Base-by-base conservation (phyloP, 2,797 vertebrate species). In the Siniperca scherzeri region DNA sequence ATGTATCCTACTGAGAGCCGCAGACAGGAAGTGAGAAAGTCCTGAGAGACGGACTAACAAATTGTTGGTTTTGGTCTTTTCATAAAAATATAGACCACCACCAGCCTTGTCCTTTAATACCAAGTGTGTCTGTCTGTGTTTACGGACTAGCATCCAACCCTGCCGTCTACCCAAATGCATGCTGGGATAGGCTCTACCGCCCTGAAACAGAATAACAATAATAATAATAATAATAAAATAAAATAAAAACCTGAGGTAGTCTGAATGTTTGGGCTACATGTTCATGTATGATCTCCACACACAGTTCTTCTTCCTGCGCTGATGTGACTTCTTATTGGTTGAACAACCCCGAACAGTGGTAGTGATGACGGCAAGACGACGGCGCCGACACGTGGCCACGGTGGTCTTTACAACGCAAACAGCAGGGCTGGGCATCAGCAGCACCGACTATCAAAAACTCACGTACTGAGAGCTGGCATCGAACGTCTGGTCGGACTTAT, bases 221-320 rank as follows among this genome's bases (percentile, higher is more conserved):
- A 16, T 27, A 22, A 48, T 1, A 30, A 9, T 10, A 22, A 44
- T 8, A 42, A 21, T 22, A 12, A 38, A 42, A 42, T 12, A 48
- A 70, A 52, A 30, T 30, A 72, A 78, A 44, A 86, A 75, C 84
- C 86, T 90, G 92, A 93, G 92, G 91, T 93, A 92, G 89, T 86
- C 84, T 87, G 89, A 85, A 78, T 75, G 81, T 80, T 46, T 59
- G 78, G 73, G 87, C 86, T 87, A 87, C 84, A 65, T 60, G 73
- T 80, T 75, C 42, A 50, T 53, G 72, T 67, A 17, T 2, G 60
- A 74, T 59, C 56, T 72, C 48, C 27, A 12, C 30, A n/a, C 27
- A 10, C 48, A 1, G 1, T 21, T 33, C 27, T 36, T 56, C n/a
- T 14, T 33, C 55, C 17, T 9, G 46, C 22, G 68, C 71, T 7